phyloP scores from a whole-genome alignment of 2,113 vertebrate species.

The Trachemys scripta region DNA sequence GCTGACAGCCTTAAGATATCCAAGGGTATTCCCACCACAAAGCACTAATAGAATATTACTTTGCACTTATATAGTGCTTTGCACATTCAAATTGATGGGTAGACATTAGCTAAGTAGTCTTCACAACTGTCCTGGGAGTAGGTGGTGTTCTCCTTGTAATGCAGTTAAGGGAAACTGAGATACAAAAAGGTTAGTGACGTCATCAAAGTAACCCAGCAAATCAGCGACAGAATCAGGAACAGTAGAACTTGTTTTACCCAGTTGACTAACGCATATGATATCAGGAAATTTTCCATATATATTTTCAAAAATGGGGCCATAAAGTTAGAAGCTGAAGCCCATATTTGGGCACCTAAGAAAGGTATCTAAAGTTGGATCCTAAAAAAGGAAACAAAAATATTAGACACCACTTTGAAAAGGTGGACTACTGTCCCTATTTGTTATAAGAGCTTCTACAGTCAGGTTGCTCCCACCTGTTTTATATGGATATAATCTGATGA shows the following conservation, averaged over 20 bases:
- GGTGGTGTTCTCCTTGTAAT: too few relatives aligned
- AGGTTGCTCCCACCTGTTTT: background rate
- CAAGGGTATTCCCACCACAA: background rate
- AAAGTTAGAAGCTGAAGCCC: background rate
- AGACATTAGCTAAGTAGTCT: background rate
- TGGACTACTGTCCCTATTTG: background rate
- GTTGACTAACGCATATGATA: background rate
- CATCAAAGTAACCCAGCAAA: background rate
- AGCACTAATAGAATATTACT: fast-evolving
- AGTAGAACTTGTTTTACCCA: background rate
- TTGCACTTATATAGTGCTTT: background rate
- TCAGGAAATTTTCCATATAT: background rate
- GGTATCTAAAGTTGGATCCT: background rate
- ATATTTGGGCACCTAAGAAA: background rate
- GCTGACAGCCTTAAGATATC: background rate
- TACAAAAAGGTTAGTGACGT: background rate
- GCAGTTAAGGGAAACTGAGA: background rate
- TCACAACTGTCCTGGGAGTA: too few relatives aligned
- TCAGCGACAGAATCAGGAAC: background rate
- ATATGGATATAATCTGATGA: background rate
- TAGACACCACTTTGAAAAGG: background rate
- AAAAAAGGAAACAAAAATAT: background rate
- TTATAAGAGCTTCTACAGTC: background rate
- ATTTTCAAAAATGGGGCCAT: background rate
- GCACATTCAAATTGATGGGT: background rate